These are phyloP conservation scores for Onychomys torridus DNA, from an alignment of 2,797 vertebrate genomes.

Conservation along the genomic window DNA sequence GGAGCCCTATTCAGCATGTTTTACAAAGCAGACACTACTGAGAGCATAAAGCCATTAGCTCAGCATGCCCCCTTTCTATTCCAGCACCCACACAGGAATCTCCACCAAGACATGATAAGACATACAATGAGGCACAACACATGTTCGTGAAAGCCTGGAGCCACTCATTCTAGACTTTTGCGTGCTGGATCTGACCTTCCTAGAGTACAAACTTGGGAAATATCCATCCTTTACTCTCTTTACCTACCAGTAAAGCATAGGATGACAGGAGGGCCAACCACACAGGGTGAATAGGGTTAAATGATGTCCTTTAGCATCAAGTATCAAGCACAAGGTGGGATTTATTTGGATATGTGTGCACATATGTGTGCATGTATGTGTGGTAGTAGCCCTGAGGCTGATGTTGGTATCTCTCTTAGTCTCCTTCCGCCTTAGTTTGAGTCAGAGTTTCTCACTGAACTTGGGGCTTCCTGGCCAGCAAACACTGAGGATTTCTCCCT, in stretches of 20 bases:
- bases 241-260: background rate
- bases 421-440: background rate
- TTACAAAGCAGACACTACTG: background rate
- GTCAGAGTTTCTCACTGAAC: background rate
- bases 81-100: background rate
- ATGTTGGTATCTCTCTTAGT: background rate
- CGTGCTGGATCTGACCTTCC: background rate
- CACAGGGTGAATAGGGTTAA: background rate
- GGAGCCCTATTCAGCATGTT: background rate
- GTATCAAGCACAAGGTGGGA: too few relatives aligned
- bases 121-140: background rate
- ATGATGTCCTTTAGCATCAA: background rate
- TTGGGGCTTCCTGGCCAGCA: background rate
- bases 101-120: background rate
- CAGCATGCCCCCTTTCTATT: background rate
- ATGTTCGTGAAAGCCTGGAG: background rate
- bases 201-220: background rate
- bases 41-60: background rate
- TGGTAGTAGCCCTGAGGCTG: background rate
- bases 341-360: background rate
- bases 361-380: background rate
- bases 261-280: background rate
- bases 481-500: background rate
- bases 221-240: background rate
- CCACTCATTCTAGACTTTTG: background rate